phyloP scores from a whole-genome alignment of 2,797 vertebrate genomes.

The Perodicticus potto region DNA sequence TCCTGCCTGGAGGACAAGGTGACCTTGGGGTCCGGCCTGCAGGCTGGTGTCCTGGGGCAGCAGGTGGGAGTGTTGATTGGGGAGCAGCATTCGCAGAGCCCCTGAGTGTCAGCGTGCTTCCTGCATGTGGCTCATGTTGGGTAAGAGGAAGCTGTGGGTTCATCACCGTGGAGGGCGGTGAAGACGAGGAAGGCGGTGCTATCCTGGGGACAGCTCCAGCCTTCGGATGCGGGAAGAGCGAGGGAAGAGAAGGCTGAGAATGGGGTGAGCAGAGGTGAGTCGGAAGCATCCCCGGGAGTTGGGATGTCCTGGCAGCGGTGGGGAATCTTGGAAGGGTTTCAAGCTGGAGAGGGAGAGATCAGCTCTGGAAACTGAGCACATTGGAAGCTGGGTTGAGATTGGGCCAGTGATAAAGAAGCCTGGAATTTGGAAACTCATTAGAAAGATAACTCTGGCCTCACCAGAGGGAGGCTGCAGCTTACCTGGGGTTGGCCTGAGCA shows the following conservation, averaged over 20 bases:
- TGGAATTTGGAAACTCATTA: background rate
- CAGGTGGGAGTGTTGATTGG: no score
- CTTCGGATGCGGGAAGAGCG: background rate
- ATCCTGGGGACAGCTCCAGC: background rate
- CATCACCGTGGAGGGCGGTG: background rate
- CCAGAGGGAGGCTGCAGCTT: background rate
- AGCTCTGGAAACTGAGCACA: background rate
- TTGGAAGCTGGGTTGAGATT: background rate
- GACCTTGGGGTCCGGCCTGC: background rate
- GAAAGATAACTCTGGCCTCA: background rate
- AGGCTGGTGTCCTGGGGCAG: background rate
- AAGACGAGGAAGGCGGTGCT: background rate
- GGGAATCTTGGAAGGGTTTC: background rate
- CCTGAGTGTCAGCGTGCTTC: background rate
- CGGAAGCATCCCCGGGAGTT: background rate
- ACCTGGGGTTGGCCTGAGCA: background rate
- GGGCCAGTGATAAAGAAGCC: background rate
- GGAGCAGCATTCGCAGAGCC: background rate
- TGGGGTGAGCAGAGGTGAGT: background rate
- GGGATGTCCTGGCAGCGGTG: background rate
- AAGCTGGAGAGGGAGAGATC: background rate
- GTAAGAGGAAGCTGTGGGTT: background rate
- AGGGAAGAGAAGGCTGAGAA: background rate
- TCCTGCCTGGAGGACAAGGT: background rate
- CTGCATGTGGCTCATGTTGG: background rate